Evolutionary conservation across 2,797 vertebrate genomes (phyloP), one percentile per base, ranked within the genome.

Genomic region (Gymnodraco acuticeps): DNA sequence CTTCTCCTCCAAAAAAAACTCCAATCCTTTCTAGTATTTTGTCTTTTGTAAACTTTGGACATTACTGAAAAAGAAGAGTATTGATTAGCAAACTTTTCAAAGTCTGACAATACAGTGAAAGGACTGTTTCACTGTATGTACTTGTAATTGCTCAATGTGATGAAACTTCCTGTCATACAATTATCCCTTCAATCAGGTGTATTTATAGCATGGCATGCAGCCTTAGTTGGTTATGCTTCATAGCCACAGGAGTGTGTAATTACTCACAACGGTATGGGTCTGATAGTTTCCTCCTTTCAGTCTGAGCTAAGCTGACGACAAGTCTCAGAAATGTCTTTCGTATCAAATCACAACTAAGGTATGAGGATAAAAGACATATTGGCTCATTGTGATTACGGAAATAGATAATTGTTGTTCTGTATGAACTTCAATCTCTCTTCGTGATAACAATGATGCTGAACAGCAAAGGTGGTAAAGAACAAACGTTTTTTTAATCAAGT

Each of bases 131-230:
- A 73, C 64, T 68, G 58, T 50, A 10, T 48, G 50, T 41, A 56
- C 45, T 48, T 52, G 23, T 50, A 58, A 62, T 76, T 74, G 52
- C 51, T 70, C 23, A 19, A 15, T 65, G 63, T 66, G 59, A 45
- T n/a, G 16, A 71, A 65, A 69, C 42, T 50, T 27, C 41, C 27
- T n/a, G 53, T 45, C 61, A 80, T 77, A 83, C 70, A 88, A 84
- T 85, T 78, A 79, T 72, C 61, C 75, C 59, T 64, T 88, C 73
- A 84, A 81, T 88, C 69, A 86, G 43, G 51, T 80, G 33, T 87
- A 88, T 88, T 83, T 77, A 75, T 71, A 82, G 75, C 46, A 50
- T 60, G 46, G 58, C 14, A 77, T 72, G 43, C 75, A 73, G 85
- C 66, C 54, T 78, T 48, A 59, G 42, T 87, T 80, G 72, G 80